Evolutionary conservation across 1,140 invertebrate genomes (phyloP).

Genomic region (Lepidurus apus): DNA sequence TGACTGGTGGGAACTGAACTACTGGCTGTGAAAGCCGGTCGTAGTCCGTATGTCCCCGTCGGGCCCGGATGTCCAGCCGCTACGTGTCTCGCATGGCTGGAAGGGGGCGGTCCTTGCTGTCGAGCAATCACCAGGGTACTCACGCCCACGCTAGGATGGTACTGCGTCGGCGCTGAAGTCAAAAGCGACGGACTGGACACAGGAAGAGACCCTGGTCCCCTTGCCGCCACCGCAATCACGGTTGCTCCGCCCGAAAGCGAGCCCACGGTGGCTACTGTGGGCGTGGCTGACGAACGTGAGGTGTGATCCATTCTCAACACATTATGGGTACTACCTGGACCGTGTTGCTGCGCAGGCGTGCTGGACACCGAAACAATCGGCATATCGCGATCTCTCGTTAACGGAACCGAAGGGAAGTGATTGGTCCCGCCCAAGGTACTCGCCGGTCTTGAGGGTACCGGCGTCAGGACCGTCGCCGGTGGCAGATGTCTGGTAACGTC

Average conservation of each 20-base stretch:
- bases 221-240: constrained; percentile 30
- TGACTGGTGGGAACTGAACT: neutral
- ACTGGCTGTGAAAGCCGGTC: neutral
- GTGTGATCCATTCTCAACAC: neutral
- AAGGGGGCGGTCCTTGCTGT: neutral
- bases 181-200: constrained; percentile 22
- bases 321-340: neutral
- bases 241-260: constrained; percentile 30
- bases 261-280: constrained; percentile 26
- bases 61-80: too few relatives aligned
- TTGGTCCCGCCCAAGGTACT: neutral
- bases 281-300: constrained; percentile 19
- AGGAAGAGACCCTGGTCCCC: neutral
- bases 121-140: constrained; percentile 24
- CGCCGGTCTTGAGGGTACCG: constrained; percentile 27
- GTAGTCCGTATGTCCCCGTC: neutral
- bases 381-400: constrained; percentile 32
- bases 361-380: constrained; percentile 37
- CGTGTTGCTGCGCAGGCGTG: constrained; percentile 35
- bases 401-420: constrained; percentile 23
- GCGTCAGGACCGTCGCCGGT: constrained; percentile 30
- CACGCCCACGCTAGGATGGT: neutral
- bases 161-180: neutral
- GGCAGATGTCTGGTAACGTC: constrained; percentile 29
- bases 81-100: neutral